These are phyloP conservation scores for Craterocephalus amniculus DNA, from an alignment of 2,797 vertebrate genomes.

Conservation along the genomic window DNA sequence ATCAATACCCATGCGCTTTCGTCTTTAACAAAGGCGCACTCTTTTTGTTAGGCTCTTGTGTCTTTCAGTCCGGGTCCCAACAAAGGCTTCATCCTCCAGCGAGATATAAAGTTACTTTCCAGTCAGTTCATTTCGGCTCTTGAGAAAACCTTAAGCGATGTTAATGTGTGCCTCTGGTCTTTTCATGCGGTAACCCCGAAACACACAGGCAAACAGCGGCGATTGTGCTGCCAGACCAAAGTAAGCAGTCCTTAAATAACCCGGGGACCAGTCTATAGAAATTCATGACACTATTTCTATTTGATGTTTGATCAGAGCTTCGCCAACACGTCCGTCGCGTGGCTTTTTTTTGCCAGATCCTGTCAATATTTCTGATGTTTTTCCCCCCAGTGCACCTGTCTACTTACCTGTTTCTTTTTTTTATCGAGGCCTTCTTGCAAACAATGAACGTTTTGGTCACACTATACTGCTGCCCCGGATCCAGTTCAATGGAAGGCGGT, in stretches of 20 bases:
- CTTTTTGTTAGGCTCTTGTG: conserved; percentile 82
- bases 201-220: conserved; percentile 79
- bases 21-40: conserved; percentile 79
- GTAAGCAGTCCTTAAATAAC: conserved; percentile 82
- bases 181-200: conserved; percentile 83
- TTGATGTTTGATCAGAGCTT: conserved; percentile 82
- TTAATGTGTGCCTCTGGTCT: conserved; percentile 84
- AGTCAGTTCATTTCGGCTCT: conserved; percentile 84
- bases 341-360: conserved; percentile 66
- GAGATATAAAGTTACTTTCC: conserved; percentile 90
- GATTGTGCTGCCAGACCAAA: conserved; percentile 81
- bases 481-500: conserved; percentile 80
- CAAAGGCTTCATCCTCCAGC: conserved; percentile 86
- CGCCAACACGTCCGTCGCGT: conserved; percentile 77
- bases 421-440: conserved; percentile 35
- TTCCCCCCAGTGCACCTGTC: conserved; percentile 56
- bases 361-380: conserved; percentile 56
- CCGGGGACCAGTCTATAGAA: conserved; percentile 83
- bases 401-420: conserved; percentile 59
- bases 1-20: conserved; percentile 83
- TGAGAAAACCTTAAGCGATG: conserved; percentile 87
- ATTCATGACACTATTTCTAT: conserved; percentile 82
- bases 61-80: conserved; percentile 77
- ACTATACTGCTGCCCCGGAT: conserved; percentile 49
- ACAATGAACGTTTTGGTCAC: conserved; percentile 67